Base-by-base conservation (phyloP, 2,888 invertebrate genomes). In the Thera britannica region DNA sequence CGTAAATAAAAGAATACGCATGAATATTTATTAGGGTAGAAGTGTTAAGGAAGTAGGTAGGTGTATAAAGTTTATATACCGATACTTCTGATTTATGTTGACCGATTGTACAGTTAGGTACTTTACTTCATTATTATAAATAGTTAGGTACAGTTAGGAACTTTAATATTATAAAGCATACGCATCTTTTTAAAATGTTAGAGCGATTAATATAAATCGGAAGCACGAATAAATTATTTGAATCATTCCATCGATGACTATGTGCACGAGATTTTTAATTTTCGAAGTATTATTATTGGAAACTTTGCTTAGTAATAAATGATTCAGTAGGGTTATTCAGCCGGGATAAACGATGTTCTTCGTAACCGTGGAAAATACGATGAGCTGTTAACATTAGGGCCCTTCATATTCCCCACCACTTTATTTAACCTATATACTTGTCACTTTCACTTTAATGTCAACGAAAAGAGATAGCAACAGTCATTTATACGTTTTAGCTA, bases 211-310 rank as follows among this genome's bases (percentile, higher is more conserved):
- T 41, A 46, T 12, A 51, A 23, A 34, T 34, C 23, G 41, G 57
- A 57, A 57, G 44, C 44, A 46, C 44, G 7, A 46, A 7, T 8
- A 2, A 4, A 5, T 23, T 44, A 57, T 46, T 48, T 58, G 23
- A 57, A 48, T n/a, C 35, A 58, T 58, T 58, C 58, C 58, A 58
- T 35, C 23, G 58, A 58, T 58, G 58, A 58, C 48, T 48, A n/a
- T 7, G 7, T 6, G 7, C 46, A 46, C 34, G 58, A 48, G 58
- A 11, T 48, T 58, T 58, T 35, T 36, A 3, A 58, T 48, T 23
- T 34, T 58, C 23, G 36, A 57, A 57, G 4, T 56, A 41, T 56
- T 12, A 56, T 57, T 57, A 44, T 57, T 12, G 23, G 23, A 57
- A 57, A 57, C 44, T 38, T 23, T 6, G 41, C 58, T 35, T 58